Base-by-base conservation (phyloP, 2,888 invertebrate species). In the Mimas tiliae region DNA sequence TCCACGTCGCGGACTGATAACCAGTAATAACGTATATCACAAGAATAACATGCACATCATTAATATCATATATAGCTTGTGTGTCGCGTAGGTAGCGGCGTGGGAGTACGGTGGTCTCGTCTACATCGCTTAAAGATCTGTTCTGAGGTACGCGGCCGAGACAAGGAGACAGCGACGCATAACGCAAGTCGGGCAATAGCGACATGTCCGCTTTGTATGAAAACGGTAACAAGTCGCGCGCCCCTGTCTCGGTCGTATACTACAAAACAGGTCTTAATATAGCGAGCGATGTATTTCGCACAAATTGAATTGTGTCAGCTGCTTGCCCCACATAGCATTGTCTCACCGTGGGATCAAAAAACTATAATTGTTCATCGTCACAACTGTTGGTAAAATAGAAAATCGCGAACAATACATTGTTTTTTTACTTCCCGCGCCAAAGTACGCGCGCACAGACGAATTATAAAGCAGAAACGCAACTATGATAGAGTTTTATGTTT, bases 241-340 rank as follows among this genome's bases (percentile, higher is more conserved):
- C 4, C 4, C 27, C 27, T 27, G 27, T 27, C 27, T 1, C 27
- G 27, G 27, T 27, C 27, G 27, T 4, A 27, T 4, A 27, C 27
- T 4, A 3, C 1, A 27, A 27, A 27, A 27, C 27, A 27, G 27
- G 4, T 4, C 27, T 27, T 66, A 85, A 77, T 81, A 80, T 52
- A 78, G 75, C 74, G 75, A 75, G 73, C 71, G 74, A 79, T 74
- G 79, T 84, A 81, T 85, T 89, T 88, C 84, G 86, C 83, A 84
- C 85, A 88, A 90, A 91, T 88, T 87, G 84, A 93, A 91, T 91
- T 89, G 91, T 93, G 92, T 91, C 92, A 91, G 89, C 85, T 87
- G 86, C 86, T 87, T 91, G 90, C 87, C 88, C 92, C 88, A 93
- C 91, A 89, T 91, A 81, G 87, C 79, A 93, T 93, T 93, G 93